Conservation (phyloP, 2,888 invertebrate genomes). For the Agrotis segetum region DNA sequence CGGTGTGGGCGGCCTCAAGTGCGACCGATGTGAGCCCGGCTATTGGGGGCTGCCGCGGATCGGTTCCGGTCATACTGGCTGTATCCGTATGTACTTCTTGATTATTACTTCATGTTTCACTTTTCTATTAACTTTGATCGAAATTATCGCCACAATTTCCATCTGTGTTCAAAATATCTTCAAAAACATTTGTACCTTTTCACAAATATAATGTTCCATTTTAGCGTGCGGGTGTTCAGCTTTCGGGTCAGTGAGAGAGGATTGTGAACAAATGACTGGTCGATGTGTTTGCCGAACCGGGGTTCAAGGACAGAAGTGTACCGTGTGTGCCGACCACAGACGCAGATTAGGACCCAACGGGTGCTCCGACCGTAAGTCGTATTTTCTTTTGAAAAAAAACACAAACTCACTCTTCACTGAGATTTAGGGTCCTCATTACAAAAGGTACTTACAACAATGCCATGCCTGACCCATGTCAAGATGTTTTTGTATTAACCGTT, state of each 20-base stretch:
- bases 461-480: conserved; percentile 74
- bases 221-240: conserved; percentile 97
- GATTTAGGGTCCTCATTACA: conserved; percentile 67
- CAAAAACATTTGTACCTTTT: not conserved
- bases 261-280: conserved; percentile 98
- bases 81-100: conserved; percentile 92
- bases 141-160: conserved; percentile 4
- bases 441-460: conserved; percentile 66
- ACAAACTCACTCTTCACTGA: conserved; percentile 59
- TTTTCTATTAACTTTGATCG: not conserved
- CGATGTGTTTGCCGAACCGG: conserved; percentile 96
- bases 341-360: conserved; percentile 94
- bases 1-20: conserved; percentile 97
- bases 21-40: conserved; percentile 97
- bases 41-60: conserved; percentile 97
- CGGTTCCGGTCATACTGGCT: conserved; percentile 94
- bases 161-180: conserved; percentile 9
- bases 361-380: conserved; percentile 88
- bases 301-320: conserved; percentile 97
- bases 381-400: conserved; percentile 61
- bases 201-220: conserved; percentile 46
- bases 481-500: conserved; percentile 71
- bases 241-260: conserved; percentile 96
- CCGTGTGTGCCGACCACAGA: conserved; percentile 94
- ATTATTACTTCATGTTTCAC: not conserved